Evolutionary conservation across 2,113 vertebrate species (phyloP).

Genomic region (Rhineura floridana): DNA sequence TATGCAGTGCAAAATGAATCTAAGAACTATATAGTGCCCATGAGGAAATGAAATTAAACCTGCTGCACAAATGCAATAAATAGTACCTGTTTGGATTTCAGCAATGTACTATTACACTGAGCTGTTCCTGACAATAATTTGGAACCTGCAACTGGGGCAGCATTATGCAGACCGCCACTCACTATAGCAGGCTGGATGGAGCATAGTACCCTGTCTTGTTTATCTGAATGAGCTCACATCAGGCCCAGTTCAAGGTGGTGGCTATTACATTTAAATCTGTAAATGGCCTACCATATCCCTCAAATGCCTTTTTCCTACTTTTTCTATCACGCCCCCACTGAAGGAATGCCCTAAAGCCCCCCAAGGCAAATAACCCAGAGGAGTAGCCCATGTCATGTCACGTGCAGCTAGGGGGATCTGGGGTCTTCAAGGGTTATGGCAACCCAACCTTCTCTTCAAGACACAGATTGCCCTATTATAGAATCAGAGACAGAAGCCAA

Average conservation of each 20-base stretch:
- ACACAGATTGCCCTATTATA: too few relatives aligned
- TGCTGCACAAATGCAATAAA: neutral
- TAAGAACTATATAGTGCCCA: neutral
- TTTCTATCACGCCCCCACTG: too few relatives aligned
- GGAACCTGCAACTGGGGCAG: neutral
- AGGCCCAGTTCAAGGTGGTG: neutral
- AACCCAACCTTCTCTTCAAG: too few relatives aligned
- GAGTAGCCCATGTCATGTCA: too few relatives aligned
- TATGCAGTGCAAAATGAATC: constrained; percentile 1
- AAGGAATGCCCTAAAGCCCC: too few relatives aligned
- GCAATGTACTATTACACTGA: neutral
- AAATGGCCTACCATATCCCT: neutral
- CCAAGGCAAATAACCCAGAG: too few relatives aligned
- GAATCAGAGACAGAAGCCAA: too few relatives aligned
- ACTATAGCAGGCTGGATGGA: too few relatives aligned
- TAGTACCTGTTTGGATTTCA: neutral
- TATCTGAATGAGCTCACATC: neutral
- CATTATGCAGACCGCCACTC: neutral
- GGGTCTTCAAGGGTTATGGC: too few relatives aligned
- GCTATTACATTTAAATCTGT: neutral
- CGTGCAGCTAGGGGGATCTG: too few relatives aligned
- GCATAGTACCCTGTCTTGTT: neutral
- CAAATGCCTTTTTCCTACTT: neutral
- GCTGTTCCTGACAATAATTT: neutral
- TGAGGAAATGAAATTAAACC: constrained; percentile 21